Percentiles rank a stretch among this genome's conserved stretches.
These are phyloP conservation scores for Tolmerus cingulatus DNA, from an alignment of 2,888 invertebrate genomes.

Conservation along the genomic window DNA sequence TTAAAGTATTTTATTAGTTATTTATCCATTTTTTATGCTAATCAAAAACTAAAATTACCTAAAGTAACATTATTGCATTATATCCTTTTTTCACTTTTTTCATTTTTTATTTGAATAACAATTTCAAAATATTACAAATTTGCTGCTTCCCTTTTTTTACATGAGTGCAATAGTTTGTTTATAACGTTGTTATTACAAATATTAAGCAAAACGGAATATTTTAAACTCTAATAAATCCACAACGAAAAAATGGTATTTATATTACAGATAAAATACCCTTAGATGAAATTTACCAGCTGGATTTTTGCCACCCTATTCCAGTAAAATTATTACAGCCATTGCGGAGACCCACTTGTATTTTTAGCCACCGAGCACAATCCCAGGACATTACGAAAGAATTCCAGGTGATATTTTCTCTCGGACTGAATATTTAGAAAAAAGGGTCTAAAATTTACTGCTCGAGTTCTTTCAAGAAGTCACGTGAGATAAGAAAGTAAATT, in stretches of 20 bases:
- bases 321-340: not conserved
- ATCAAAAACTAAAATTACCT: too few species aligned
- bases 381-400: not conserved
- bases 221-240: not conserved
- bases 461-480: slow-evolving; percentile 3
- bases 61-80: too few species aligned
- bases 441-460: not conserved
- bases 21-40: too few species aligned
- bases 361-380: not conserved
- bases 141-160: too few species aligned
- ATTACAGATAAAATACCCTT: not conserved
- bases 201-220: not conserved
- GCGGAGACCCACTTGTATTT: not conserved
- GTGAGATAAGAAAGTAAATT: slow-evolving; percentile 9
- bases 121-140: too few species aligned
- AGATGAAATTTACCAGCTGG: slow-evolving; percentile 17
- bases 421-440: not conserved
- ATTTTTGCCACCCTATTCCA: not conserved
- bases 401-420: not conserved
- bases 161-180: too few species aligned
- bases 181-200: not conserved
- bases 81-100: too few species aligned
- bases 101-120: too few species aligned
- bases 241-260: not conserved
- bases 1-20: not conserved